These are phyloP conservation scores for Umimayanthus chanpuru DNA, from an alignment of 92 coral and sea anemone species.

Conservation along the genomic window DNA sequence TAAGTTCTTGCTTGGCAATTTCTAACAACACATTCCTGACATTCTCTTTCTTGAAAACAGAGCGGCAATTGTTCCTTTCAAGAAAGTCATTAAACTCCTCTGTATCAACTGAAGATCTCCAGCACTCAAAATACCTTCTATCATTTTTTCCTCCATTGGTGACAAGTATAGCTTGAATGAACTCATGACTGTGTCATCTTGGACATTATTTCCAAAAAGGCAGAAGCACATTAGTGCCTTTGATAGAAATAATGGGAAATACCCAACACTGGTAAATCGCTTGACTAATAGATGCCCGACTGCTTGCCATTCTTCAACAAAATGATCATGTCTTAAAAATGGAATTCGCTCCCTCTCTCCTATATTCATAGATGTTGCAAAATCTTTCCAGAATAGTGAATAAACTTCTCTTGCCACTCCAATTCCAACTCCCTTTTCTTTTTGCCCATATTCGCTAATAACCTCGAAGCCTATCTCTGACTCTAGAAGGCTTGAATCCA, in stretches of 20 bases:
- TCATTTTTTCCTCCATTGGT: conserved; percentile 40
- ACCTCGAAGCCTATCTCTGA: conserved; percentile 32
- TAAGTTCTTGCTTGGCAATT: not conserved
- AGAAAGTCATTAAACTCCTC: not conserved
- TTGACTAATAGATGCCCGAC: conserved; percentile 48
- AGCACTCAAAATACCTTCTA: conserved; percentile 25
- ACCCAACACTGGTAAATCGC: conserved; percentile 44
- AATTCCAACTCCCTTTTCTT: conserved; percentile 22
- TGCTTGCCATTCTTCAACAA: conserved; percentile 49
- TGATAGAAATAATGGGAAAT: conserved; percentile 51
- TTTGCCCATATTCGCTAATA: conserved; percentile 12
- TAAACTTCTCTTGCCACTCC: conserved; percentile 52
- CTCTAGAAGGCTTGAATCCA: conserved; percentile 36
- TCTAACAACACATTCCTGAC: conserved; percentile 26
- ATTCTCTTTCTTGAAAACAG: conserved; percentile 22
- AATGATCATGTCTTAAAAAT: conserved; percentile 38
- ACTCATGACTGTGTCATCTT: conserved; percentile 27
- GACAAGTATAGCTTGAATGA: conserved; percentile 49
- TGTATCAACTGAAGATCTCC: conserved; percentile 13
- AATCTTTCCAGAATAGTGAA: conserved; percentile 49
- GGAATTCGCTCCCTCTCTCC: conserved; percentile 58
- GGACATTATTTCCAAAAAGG: conserved; percentile 47
- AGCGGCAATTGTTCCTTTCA: conserved; percentile 18
- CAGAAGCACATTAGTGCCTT: conserved; percentile 49
- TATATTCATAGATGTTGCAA: conserved; percentile 48